Evolutionary conservation across 1,140 invertebrate species (phyloP).

Genomic region (Drosophila virilis): DNA sequence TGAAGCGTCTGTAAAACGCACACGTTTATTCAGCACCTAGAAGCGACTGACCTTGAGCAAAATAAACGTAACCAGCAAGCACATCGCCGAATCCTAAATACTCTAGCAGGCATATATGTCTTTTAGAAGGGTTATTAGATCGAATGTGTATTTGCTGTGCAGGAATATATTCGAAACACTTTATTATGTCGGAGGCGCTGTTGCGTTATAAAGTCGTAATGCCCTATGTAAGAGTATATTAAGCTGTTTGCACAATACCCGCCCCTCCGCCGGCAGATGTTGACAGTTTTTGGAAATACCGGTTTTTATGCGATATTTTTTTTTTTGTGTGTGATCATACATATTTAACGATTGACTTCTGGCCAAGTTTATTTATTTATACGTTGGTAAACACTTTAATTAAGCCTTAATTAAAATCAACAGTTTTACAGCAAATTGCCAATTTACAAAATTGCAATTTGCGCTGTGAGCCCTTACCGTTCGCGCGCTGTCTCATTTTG

Average conservation of each 20-base stretch:
- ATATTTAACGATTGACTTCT: conserved; percentile 3
- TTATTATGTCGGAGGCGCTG: too few species aligned
- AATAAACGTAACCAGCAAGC: conserved; percentile 8
- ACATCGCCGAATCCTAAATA: background rate
- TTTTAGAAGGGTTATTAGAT: background rate
- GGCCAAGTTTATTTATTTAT: conserved; percentile 54
- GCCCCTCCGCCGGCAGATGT: conserved; percentile 15
- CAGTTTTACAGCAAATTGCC: conserved; percentile 68
- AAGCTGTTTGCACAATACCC: conserved; percentile 39
- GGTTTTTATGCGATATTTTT: conserved; percentile 34
- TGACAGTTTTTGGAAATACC: conserved; percentile 52
- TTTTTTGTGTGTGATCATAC: background rate
- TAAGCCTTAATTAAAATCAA: conserved; percentile 80
- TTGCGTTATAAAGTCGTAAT: background rate
- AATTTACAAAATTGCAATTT: conserved; percentile 55
- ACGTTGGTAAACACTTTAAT: conserved; percentile 65
- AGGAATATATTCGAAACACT: background rate
- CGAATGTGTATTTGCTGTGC: background rate
- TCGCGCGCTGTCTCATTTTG: background rate
- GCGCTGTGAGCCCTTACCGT: background rate
- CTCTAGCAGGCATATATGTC: background rate
- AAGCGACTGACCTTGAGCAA: conserved; percentile 21
- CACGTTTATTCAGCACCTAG: conserved; percentile 25
- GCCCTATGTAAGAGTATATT: background rate
- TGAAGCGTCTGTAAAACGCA: conserved; percentile 9